Base-by-base conservation (phyloP, 2,797 vertebrate species). In the Lepus oiostolus region DNA sequence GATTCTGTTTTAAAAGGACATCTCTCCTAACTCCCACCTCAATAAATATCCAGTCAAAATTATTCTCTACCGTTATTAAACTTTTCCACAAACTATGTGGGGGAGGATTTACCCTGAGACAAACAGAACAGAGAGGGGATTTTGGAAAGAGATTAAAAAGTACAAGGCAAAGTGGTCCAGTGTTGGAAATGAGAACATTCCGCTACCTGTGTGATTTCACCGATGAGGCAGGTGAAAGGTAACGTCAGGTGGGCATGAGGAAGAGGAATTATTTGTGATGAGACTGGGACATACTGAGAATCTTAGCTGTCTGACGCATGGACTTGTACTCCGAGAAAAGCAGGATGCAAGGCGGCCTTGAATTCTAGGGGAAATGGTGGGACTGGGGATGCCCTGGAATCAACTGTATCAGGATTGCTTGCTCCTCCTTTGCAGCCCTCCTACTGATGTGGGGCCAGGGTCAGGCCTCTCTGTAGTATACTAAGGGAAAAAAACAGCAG, bases 101-200 rank as follows among this genome's bases (percentile, higher is more conserved):
- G 60, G 91, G 82, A 88, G 93, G 80, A 96, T 94, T 97, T 96
- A 96, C 96, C 96, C 96, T 97, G 97, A 97, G 96, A 97, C 79
- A 96, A 85, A 96, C 32, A 95, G 85, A 93, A 70, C 83, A 95
- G 32, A 88, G 90, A 68, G 60, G 70, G 65, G 42, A 85, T 92
- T 95, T 94, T 50, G 35, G 54, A 96, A 74, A 91, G 58, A 93
- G 72, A 76, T 68, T 68, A 84, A 95, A 91, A 80, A 28, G 85
- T 83, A 86, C 67, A 96, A 94, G 85, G 94, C 79, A 93, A 85
- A 92, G 74, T 96, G 93, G 88, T 91, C 95, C 85, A 93, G 82
- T 38, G 84, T 84, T 68, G 93, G 79, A 96, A 96, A 76, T 81
- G 74, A 86, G 88, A 89, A 87, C 42, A 89, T 77, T 96, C 62